Percentiles rank a stretch among this genome's conserved stretches.
These are phyloP conservation scores for Euwallacea fornicatus DNA, from an alignment of 1,140 invertebrate genomes.

Conservation along the genomic window DNA sequence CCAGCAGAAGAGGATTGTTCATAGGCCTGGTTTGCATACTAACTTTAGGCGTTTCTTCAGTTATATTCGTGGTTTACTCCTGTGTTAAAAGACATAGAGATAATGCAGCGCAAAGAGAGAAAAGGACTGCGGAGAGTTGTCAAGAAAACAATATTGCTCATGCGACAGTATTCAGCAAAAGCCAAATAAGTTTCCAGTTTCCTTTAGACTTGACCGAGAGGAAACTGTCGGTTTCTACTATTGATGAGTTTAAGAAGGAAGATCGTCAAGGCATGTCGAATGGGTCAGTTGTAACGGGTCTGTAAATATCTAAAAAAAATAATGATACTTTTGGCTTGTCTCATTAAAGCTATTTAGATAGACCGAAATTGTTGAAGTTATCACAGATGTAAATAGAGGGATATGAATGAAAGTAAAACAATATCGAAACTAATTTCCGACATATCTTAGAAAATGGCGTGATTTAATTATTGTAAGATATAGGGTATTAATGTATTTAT, in stretches of 20 bases:
- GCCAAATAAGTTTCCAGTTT: constrained; percentile 54
- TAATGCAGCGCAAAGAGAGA: constrained; percentile 35
- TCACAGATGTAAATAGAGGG: too few relatives aligned
- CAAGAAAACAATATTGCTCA: constrained; percentile 41
- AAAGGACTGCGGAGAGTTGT: constrained; percentile 42
- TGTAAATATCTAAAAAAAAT: neutral
- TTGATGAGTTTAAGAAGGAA: constrained; percentile 51
- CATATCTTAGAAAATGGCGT: too few relatives aligned
- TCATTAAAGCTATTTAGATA: too few relatives aligned
- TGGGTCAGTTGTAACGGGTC: constrained; percentile 39
- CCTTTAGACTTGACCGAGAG: constrained; percentile 51
- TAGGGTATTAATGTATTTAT: too few relatives aligned
- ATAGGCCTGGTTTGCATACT: constrained; percentile 46
- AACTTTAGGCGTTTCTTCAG: constrained; percentile 47
- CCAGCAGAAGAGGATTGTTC: constrained; percentile 43
- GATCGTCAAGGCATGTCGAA: constrained; percentile 46
- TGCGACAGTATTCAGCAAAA: constrained; percentile 49
- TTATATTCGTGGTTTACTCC: constrained; percentile 50
- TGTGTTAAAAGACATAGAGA: constrained; percentile 44
- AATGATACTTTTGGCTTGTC: too few relatives aligned
- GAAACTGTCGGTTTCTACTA: constrained; percentile 50
- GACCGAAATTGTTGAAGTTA: too few relatives aligned
- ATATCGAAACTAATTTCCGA: too few relatives aligned
- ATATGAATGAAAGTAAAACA: too few relatives aligned
- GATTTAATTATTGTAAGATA: too few relatives aligned